A percentile compares a stretch with the other conserved stretches of the same genome.
phyloP scores from a whole-genome alignment of 2,888 invertebrate genomes.

The Athrips mouffetella region DNA sequence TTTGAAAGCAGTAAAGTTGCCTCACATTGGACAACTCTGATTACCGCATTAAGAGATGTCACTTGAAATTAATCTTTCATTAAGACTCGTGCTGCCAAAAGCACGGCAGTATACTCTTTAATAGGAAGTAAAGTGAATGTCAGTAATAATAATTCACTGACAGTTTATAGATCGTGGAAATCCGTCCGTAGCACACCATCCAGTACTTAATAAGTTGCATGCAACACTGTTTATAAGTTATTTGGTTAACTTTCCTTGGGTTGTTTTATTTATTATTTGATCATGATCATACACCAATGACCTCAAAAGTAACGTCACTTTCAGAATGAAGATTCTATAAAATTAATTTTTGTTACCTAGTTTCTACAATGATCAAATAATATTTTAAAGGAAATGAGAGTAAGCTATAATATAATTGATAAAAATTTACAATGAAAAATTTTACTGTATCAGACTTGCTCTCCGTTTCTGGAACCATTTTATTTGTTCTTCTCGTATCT shows the following conservation, averaged over 20 bases:
- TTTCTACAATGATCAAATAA: conserved; percentile 42
- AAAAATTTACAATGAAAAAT: not conserved
- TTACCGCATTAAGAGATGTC: too few relatives aligned
- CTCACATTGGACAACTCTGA: too few relatives aligned
- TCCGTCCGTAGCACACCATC: conserved; percentile 46
- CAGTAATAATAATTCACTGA: not conserved
- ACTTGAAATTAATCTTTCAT: too few relatives aligned
- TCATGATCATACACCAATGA: not conserved
- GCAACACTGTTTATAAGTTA: conserved; percentile 56
- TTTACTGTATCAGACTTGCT: not conserved
- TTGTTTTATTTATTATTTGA: conserved; percentile 9
- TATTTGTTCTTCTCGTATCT: conserved; percentile 24
- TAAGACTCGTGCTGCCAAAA: too few relatives aligned
- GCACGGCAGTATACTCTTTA: too few relatives aligned
- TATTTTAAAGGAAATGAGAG: conserved; percentile 44
- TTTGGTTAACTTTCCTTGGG: conserved; percentile 23
- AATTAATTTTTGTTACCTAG: not conserved
- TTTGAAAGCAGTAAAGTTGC: too few relatives aligned
- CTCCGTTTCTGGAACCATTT: conserved; percentile 1
- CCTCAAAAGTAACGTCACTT: too few relatives aligned
- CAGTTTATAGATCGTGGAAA: conserved; percentile 1
- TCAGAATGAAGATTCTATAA: too few relatives aligned
- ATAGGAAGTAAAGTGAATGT: too few relatives aligned
- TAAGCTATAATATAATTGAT: conserved; percentile 45
- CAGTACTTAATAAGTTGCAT: conserved; percentile 62